phyloP scores from a whole-genome alignment of 2,113 vertebrate species.

The Coptodon rendalli region DNA sequence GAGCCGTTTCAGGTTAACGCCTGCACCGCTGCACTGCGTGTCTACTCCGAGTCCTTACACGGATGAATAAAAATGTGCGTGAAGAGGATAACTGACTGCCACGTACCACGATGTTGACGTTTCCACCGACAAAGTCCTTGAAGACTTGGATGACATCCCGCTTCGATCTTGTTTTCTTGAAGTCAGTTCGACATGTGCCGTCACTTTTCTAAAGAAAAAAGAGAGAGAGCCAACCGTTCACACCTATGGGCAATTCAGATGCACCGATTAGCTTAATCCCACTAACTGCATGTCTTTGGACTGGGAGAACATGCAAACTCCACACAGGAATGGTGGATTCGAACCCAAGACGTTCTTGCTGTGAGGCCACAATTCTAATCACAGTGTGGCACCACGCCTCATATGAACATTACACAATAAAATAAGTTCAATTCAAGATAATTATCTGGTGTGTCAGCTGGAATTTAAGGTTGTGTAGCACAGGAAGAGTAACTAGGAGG shows the following conservation, averaged over 20 bases:
- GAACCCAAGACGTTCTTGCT: background rate
- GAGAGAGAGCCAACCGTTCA: background rate
- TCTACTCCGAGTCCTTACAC: background rate
- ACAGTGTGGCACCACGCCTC: background rate
- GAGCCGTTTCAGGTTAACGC: background rate
- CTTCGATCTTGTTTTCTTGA: conserved; percentile 88
- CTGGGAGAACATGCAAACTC: background rate
- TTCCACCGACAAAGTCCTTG: conserved; percentile 84
- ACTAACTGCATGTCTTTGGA: background rate
- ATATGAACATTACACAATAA: background rate
- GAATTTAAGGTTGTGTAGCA: background rate
- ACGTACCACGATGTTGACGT: conserved; percentile 81
- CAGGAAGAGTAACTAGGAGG: no score
- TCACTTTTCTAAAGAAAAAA: conserved; percentile 79
- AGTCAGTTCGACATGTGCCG: conserved; percentile 90
- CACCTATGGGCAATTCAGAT: background rate
- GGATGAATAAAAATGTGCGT: background rate
- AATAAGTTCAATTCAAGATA: background rate
- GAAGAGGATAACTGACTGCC: background rate
- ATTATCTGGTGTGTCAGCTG: background rate
- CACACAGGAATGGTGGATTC: background rate
- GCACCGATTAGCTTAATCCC: background rate
- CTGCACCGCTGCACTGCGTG: background rate
- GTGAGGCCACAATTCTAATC: background rate
- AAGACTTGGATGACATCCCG: conserved; percentile 87